Percentiles rank a stretch among this genome's conserved stretches.
Conservation (phyloP, 1,140 invertebrate genomes). For the Trichonephila inaurata region DNA sequence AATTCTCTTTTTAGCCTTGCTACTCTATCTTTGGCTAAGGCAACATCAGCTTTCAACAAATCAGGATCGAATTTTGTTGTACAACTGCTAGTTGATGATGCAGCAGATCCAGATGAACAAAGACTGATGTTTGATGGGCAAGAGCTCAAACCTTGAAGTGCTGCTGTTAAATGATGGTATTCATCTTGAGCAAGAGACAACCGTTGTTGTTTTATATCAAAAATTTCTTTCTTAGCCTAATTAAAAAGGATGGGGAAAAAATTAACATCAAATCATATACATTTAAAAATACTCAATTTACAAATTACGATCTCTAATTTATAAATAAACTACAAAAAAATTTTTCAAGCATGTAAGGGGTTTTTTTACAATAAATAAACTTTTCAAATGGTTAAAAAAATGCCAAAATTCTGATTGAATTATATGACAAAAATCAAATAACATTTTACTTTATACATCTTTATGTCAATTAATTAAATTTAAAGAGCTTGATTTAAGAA, state of each 20-base stretch:
- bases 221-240: constrained; percentile 97
- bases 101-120: constrained; percentile 74
- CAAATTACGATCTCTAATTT: no score
- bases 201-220: constrained; percentile 96
- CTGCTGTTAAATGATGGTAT: constrained; percentile 95
- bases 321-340: no score
- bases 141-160: constrained; percentile 85
- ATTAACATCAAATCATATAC: background rate
- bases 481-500: no score
- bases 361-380: no score
- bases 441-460: no score
- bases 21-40: constrained; percentile 92
- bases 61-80: constrained; percentile 97
- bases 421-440: no score
- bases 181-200: constrained; percentile 96
- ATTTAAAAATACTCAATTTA: no score
- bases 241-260: background rate
- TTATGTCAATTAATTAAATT: no score
- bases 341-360: no score
- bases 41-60: constrained; percentile 94
- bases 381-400: no score
- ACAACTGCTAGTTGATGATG: constrained; percentile 91
- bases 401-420: no score
- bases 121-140: constrained; percentile 76
- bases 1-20: constrained; percentile 93